Evolutionary conservation across 1,140 invertebrate species (phyloP), one percentile per base, ranked within the genome.

Genomic region (Limonius californicus): DNA sequence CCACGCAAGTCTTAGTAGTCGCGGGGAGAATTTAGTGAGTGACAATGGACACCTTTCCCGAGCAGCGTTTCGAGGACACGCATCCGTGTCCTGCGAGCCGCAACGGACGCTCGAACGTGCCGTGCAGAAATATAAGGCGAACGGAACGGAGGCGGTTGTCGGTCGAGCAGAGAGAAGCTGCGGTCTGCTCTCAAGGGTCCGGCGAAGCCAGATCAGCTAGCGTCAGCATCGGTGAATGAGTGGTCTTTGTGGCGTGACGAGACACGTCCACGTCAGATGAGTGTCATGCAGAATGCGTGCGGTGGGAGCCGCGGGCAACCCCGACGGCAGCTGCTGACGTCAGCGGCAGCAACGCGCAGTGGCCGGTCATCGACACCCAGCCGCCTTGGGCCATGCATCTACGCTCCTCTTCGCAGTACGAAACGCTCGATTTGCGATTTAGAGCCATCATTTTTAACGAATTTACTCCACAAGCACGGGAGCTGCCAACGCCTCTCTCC

Each of bases 381-480:
- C 45, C 45, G 45, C 45, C 20, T 50, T 19, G 8, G 16, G 45
- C 20, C 9, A 50, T 18, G 45, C 45, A 50, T 50, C 20, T 45
- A 21, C 45, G 45, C 16, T 50, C 20, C 3, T 50, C 20, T 21
- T 50, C 20, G 16, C 16, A 50, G 16, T 18, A 50, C 16, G 45
- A 50, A 50, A 50, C 45, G 45, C 45, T 50, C 45, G 45, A 50
- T 50, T 50, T 19, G 14, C 16, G 20, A 50, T 50, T 50, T 50
- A 50, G 16, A 50, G n/a, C 35, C 35, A 39, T 39, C 35, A 39
- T 39, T 12, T 39, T 39, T 39, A 39, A 9, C n/a, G n/a, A 39
- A 39, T 39, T 2, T 39, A 7, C 8, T 39, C 8, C 7, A 39
- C 35, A 6, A 27, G 23, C 9, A 27, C 23, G 23, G 23, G 23